Base-by-base conservation (phyloP, 2,888 invertebrate genomes). In the Scrobipalpa costella region DNA sequence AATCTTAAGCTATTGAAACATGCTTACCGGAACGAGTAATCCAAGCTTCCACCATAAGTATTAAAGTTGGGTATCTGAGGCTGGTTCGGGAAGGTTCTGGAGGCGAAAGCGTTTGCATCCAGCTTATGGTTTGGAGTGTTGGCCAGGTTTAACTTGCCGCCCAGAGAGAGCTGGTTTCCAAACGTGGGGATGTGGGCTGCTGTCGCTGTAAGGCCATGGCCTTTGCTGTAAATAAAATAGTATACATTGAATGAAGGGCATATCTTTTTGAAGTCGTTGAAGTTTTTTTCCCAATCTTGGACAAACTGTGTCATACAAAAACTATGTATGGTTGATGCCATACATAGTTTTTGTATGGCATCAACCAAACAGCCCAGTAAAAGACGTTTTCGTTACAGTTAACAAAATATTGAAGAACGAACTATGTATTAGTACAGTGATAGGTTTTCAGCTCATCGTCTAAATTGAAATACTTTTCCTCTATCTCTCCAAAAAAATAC, bases 11-110 rank as follows among this genome's bases (percentile, higher is more conserved):
- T n/a, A n/a, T n/a, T n/a, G n/a, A n/a, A n/a, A n/a, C n/a, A n/a
- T n/a, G 73, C 78, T 73, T 68, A 81, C 80, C 76, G 77, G 69
- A 66, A 81, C 50, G 63, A 69, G 57, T 81, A 81, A 61, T 77
- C 77, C 7, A 77, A 34, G 15, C 77, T 72, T 0, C 68, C 80
- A 0, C 82, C 82, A 19, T 74, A 70, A 0, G 77, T 77, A 61
- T 72, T 73, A 65, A 77, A 80, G 65, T 72, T 73, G 1, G 80
- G 77, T 11, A 71, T 62, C n/a, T 60, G 67, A 1, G 72, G 76
- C 13, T 70, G 68, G 17, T 49, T 71, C 0, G 80, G 77, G 67
- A 78, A 71, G 21, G 64, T 78, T 47, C 68, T 75, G 5, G 79
- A 77, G 19, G 68, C 70, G 66, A 80, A 82, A 0, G 79, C 80